Percentiles rank a stretch among this genome's conserved stretches.
Evolutionary conservation across 2,888 invertebrate genomes (phyloP).

Genomic region (Ectropis crepuscularia): DNA sequence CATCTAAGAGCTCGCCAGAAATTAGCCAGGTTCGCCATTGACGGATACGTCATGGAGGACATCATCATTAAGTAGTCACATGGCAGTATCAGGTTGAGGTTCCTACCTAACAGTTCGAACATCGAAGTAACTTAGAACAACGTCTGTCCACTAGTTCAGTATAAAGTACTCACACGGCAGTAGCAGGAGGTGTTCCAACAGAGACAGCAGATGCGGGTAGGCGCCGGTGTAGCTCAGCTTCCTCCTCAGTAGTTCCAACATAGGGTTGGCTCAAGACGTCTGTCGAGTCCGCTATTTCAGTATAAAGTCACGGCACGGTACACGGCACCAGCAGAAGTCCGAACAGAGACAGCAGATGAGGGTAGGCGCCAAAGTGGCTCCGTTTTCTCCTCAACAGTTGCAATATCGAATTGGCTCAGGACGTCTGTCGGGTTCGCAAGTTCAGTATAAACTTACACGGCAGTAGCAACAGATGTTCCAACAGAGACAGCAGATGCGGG

Average conservation of each 20-base stretch:
- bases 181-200: constrained; percentile 94
- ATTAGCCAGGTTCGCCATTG: too few relatives aligned
- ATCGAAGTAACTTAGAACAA: too few relatives aligned
- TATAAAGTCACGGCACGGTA: constrained; percentile 78
- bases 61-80: too few relatives aligned
- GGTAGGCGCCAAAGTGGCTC: constrained; percentile 96
- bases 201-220: constrained; percentile 95
- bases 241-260: constrained; percentile 95
- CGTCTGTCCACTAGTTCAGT: not conserved
- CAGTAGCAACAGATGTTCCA: constrained; percentile 94
- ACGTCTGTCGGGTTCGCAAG: not conserved
- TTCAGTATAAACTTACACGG: constrained; percentile 74
- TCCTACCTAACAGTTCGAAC: too few relatives aligned
- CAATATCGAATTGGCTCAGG: too few relatives aligned
- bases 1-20: too few relatives aligned
- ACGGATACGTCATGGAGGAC: too few relatives aligned
- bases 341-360: constrained; percentile 95
- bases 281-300: too few relatives aligned
- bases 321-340: constrained; percentile 94
- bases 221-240: constrained; percentile 96
- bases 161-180: constrained; percentile 82
- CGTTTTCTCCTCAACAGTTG: constrained; percentile 63
- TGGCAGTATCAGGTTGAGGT: too few relatives aligned
- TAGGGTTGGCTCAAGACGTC: constrained; percentile 88
- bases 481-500: constrained; percentile 94